phyloP scores from a whole-genome alignment of 1,140 invertebrate genomes.

The Aporrectodea caliginosa region DNA sequence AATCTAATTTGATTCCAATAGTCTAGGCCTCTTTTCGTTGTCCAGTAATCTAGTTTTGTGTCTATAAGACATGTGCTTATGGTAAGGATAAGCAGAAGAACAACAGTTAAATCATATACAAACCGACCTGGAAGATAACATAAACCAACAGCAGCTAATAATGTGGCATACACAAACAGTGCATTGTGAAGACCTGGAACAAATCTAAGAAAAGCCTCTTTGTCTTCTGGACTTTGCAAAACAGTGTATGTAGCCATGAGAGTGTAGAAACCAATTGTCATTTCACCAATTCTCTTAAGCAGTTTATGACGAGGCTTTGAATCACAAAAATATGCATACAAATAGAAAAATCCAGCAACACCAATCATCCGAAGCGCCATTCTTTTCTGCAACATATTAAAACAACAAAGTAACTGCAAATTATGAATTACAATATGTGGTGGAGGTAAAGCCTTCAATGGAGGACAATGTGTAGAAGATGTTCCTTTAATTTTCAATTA shows the following conservation, averaged over 20 bases:
- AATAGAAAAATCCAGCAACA: not conserved
- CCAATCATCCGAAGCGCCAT: not conserved
- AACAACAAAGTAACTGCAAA: no score
- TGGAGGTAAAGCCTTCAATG: no score
- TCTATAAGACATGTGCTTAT: not conserved
- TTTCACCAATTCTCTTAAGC: slow-evolving; percentile 2
- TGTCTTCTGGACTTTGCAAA: not conserved
- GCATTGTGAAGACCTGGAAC: not conserved
- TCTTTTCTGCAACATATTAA: not conserved
- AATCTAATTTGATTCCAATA: slow-evolving; percentile 1
- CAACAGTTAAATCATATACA: not conserved
- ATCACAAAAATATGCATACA: not conserved
- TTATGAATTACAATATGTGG: no score
- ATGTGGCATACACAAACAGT: not conserved
- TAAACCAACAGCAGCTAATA: not conserved
- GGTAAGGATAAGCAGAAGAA: not conserved
- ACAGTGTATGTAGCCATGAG: not conserved
- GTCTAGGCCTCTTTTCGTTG: not conserved
- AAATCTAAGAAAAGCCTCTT: not conserved
- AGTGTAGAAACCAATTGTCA: not conserved
- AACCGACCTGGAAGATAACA: not conserved
- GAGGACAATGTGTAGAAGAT: no score
- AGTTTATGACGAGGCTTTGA: not conserved
- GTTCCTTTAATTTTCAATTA: no score
- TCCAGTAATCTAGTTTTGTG: not conserved